Evolutionary conservation across 1,140 invertebrate genomes (phyloP), one percentile per base, ranked within the genome.

Genomic region (Cryptotermes secundus): DNA sequence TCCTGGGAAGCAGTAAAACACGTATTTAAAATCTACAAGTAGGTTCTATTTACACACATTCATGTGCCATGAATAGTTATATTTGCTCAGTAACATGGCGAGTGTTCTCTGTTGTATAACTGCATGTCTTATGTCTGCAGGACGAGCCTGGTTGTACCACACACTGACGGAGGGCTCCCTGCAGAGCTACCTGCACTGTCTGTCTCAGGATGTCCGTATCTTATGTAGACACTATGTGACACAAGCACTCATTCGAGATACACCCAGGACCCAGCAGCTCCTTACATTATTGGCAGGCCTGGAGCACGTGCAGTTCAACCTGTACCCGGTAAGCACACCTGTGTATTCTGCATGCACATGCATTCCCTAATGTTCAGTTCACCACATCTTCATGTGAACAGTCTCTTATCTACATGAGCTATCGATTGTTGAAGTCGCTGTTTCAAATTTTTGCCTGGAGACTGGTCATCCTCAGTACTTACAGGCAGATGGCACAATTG

Each of bases 111-210:
- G 12, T 12, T 42, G 4, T 42, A 12, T 12, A 42, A 42, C 38
- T 49, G 9, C 16, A 2, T 49, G 45, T 12, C 38, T 80, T 81
- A 80, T 65, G 80, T 31, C 24, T 34, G 24, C 84, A 91, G 91
- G 91, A 84, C 87, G 90, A 85, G 90, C 90, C 83, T 91, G 91
- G 91, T 86, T 91, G 14, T 91, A 91, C 86, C 89, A 90, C 42
- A 91, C 90, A 42, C 83, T 91, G 49, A 91, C 89, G 65, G 91
- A 91, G 86, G 90, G 90, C 65, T 91, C 90, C 80, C 90, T 91
- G 81, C 90, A 91, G 85, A 90, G 90, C 84, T 91, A 91, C 84
- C 86, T 91, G 83, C 89, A 89, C n/a, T 91, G 90, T 86, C 88
- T 91, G 83, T 79, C 89, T 83, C 86, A 89, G 34, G 90, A 91